Conservation (phyloP, 2,797 vertebrate species). For the Apodemus agrarius region DNA sequence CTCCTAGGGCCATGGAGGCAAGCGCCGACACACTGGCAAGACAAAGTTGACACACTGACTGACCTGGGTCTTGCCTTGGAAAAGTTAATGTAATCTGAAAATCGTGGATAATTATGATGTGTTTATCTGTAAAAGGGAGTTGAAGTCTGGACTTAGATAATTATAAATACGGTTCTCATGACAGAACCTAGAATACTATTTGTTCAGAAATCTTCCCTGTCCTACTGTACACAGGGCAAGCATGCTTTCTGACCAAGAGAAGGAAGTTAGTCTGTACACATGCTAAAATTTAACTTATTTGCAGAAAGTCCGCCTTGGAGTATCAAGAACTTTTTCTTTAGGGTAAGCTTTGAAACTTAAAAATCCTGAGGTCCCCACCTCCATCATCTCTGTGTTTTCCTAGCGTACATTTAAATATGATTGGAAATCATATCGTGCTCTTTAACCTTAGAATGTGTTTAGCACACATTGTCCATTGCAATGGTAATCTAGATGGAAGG, state of each 20-base stretch:
- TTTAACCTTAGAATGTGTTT: not conserved
- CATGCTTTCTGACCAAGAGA: not conserved
- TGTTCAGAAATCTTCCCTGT: not conserved
- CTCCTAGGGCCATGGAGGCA: not conserved
- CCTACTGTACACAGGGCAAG: not conserved
- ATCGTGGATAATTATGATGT: not conserved
- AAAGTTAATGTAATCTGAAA: not conserved
- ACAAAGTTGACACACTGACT: not conserved
- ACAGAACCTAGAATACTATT: not conserved
- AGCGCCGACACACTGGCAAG: not conserved
- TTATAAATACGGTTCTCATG: slow-evolving; percentile 30
- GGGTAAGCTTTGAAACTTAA: not conserved
- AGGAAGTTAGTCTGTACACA: not conserved
- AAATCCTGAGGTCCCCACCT: not conserved
- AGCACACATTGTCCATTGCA: not conserved
- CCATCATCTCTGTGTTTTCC: not conserved
- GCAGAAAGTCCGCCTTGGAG: not conserved
- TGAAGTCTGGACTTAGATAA: slow-evolving; percentile 40
- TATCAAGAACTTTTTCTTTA: not conserved
- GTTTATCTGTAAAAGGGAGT: slow-evolving; percentile 37
- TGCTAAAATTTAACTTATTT: not conserved
- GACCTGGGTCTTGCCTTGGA: not conserved
- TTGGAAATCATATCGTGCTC: not conserved
- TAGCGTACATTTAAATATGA: not conserved
- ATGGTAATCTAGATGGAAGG: not conserved